phyloP scores from a whole-genome alignment of 2,113 vertebrate genomes.

The Phodopus roborovskii region DNA sequence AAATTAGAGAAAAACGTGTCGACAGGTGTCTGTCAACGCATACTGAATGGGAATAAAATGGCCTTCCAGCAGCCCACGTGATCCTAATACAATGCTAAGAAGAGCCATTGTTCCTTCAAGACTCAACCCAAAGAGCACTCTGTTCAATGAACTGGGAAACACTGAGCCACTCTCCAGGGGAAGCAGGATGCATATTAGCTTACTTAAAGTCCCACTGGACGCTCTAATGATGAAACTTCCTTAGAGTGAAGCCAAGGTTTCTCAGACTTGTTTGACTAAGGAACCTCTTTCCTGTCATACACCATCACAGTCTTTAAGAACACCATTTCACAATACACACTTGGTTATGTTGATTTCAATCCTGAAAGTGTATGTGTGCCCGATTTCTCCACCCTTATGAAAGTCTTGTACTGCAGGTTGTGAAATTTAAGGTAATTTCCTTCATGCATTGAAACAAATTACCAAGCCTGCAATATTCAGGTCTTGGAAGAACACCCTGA shows the following conservation, averaged over 20 bases:
- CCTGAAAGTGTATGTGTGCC: not conserved
- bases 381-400: not conserved
- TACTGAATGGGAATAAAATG: not conserved
- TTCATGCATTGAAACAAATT: not conserved
- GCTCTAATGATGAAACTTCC: not conserved
- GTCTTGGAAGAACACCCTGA: no score
- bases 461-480: not conserved
- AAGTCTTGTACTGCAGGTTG: not conserved
- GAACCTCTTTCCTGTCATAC: not conserved
- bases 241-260: not conserved
- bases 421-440: slow-evolving; percentile 21
- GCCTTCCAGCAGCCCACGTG: not conserved
- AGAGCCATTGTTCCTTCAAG: not conserved
- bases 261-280: not conserved
- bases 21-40: not conserved
- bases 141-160: not conserved
- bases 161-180: not conserved
- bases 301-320: not conserved
- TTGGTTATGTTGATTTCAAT: not conserved
- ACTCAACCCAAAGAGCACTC: not conserved
- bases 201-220: not conserved
- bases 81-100: not conserved
- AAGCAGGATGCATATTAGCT: not conserved
- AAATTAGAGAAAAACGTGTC: not conserved
- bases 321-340: not conserved